Percentiles rank a stretch among this genome's conserved stretches.
phyloP scores from a whole-genome alignment of 2,797 vertebrate genomes.

The Oryzias dopingdopingensis region DNA sequence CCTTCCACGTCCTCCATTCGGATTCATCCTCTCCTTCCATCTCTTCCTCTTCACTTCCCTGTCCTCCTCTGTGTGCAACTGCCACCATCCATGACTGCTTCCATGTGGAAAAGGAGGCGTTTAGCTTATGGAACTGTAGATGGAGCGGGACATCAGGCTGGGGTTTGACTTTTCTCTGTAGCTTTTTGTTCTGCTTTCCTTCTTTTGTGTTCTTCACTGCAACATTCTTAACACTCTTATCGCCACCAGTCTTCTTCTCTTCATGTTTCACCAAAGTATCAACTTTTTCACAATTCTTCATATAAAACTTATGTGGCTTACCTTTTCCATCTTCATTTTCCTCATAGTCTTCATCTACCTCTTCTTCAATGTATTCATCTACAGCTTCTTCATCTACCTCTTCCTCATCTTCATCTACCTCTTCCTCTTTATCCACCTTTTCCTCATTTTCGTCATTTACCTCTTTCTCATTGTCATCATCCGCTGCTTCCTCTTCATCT shows the following conservation, averaged over 20 bases:
- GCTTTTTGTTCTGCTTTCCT: not conserved
- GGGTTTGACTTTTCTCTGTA: not conserved
- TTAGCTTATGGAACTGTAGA: slow-evolving; percentile 61
- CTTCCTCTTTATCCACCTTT: not conserved
- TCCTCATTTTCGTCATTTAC: not conserved
- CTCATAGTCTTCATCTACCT: not conserved
- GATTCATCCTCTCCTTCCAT: slow-evolving; percentile 1
- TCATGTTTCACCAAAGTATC: not conserved
- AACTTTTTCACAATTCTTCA: not conserved
- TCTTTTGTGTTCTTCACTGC: not conserved
- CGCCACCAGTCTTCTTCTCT: not conserved
- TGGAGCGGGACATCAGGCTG: slow-evolving; percentile 29
- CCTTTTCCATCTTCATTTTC: not conserved
- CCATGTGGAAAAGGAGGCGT: slow-evolving; percentile 54
- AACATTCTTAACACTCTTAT: not conserved
- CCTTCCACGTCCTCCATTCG: slow-evolving; percentile 49
- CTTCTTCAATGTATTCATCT: fast-evolving
- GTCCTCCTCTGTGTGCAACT: slow-evolving; percentile 25
- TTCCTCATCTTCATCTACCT: fast-evolving
- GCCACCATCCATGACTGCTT: slow-evolving; percentile 59
- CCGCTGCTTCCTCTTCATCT: not conserved
- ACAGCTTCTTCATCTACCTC: not conserved
- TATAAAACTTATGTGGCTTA: not conserved
- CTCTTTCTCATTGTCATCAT: not conserved
- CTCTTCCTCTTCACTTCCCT: slow-evolving; percentile 5